Evolutionary conservation across 1,140 invertebrate genomes (phyloP).

Genomic region (Drosophila paulistorum): DNA sequence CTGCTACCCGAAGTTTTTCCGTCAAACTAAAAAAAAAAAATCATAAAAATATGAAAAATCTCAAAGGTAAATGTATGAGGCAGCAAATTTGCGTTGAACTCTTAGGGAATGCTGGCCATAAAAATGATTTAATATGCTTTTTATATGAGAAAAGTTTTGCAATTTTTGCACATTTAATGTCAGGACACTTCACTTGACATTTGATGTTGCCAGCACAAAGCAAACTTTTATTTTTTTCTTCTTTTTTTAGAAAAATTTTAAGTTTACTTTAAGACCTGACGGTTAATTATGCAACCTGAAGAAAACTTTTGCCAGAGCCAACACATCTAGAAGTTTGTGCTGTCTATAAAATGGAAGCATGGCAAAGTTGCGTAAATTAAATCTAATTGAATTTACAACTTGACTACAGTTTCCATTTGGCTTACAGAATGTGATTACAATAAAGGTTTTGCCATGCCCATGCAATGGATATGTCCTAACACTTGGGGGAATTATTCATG

Average conservation of each 20-base stretch:
- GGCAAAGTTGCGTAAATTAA: conserved; percentile 60
- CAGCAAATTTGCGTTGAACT: conserved; percentile 20
- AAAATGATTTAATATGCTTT: conserved; percentile 65
- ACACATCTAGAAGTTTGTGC: conserved; percentile 36
- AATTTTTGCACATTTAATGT: conserved; percentile 62
- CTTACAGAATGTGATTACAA: conserved; percentile 56
- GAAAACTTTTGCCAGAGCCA: conserved; percentile 32
- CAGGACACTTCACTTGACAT: conserved; percentile 52
- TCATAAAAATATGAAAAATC: neutral
- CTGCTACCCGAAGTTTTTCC: neutral
- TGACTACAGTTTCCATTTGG: conserved; percentile 40
- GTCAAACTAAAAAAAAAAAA: conserved; percentile 38
- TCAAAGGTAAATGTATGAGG: conserved; percentile 5
- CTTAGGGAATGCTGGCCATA: conserved; percentile 41
- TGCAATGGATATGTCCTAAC: conserved; percentile 54
- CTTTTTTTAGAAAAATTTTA: conserved; percentile 16
- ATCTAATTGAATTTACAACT: conserved; percentile 65
- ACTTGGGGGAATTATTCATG: conserved; percentile 58
- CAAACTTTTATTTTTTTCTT: conserved; percentile 13
- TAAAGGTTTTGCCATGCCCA: conserved; percentile 20
- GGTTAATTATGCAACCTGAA: conserved; percentile 48
- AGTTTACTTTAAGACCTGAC: conserved; percentile 50
- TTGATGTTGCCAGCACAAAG: conserved; percentile 30
- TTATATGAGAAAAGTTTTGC: conserved; percentile 66
- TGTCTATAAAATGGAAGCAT: conserved; percentile 16